Evolutionary conservation across 2,113 vertebrate genomes (phyloP), one percentile per base, ranked within the genome.

Genomic region (Triplophysa rosa): DNA sequence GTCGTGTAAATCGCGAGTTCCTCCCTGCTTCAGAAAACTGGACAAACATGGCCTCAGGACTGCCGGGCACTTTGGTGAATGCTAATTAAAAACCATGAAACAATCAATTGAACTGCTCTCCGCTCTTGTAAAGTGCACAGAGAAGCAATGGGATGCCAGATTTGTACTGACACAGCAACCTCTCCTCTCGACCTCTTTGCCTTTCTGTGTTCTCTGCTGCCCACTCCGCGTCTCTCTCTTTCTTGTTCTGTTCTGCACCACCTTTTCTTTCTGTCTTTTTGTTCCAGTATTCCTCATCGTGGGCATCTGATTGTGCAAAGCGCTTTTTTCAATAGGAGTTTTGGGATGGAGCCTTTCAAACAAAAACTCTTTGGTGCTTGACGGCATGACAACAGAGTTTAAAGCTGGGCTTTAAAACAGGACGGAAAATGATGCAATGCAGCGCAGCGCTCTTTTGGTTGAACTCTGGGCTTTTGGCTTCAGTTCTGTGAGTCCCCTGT

Each of bases 21-120:
- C 26, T 33, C 66, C 19, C 54, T 24, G 16, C 26, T 23, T 37
- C 23, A 13, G 23, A 66, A 52, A 33, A 58, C n/a, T 73, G 76
- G 69, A 77, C 21, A 17, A 17, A 72, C 37, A 82, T 80, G 72
- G 65, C 64, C 40, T 71, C n/a, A 82, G 77, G 74, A 82, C 76
- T 37, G 64, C 45, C 58, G 19, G 47, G 58, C 40, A 65, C 68
- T 80, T 71, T 12, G 47, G 45, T 80, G 76, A 83, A 63, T 75
- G 77, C 77, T 81, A 80, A 86, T 84, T 79, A 80, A 86, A 74
- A 84, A 74, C 72, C 42, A 65, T 65, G 73, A 79, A 71, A 59
- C 70, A 67, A 79, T 78, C 75, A 65, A 79, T 62, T 64, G 58
- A 67, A 52, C 24, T 19, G 63, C 66, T 78, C 67, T 77, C 21